Conservation (phyloP, 2,797 vertebrate genomes). For the Lepus oiostolus region DNA sequence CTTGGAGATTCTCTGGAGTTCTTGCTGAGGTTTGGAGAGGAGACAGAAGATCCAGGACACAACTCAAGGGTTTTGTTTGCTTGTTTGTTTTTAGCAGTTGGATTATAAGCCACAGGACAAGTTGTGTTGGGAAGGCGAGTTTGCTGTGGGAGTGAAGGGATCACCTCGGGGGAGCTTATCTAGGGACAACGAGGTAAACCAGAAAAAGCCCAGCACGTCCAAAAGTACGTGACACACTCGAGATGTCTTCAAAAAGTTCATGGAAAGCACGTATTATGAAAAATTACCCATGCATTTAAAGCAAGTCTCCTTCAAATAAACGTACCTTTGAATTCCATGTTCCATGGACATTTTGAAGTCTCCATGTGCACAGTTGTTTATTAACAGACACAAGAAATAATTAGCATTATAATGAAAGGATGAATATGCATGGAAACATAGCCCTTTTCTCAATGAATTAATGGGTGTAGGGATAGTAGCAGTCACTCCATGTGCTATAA, state of each 20-base stretch:
- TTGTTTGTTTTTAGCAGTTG: neutral
- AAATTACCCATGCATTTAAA: too few species aligned
- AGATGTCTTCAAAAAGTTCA: too few species aligned
- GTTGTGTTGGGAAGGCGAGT: neutral
- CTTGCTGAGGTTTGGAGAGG: neutral
- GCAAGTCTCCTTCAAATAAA: too few species aligned
- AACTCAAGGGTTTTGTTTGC: neutral
- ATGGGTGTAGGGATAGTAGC: neutral
- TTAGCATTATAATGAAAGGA: neutral
- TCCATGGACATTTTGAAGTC: too few species aligned
- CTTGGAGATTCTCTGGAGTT: neutral
- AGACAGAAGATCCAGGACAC: neutral
- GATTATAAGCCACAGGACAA: neutral
- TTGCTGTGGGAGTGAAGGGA: neutral
- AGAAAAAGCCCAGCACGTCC: neutral
- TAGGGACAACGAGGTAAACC: fast-evolving
- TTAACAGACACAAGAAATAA: neutral
- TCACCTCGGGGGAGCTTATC: neutral
- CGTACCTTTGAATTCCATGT: too few species aligned
- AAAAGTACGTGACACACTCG: neutral
- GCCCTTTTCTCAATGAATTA: neutral
- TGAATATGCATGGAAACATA: neutral
- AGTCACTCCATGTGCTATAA: neutral
- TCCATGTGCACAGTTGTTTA: neutral
- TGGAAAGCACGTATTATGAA: too few species aligned